A percentile compares a stretch with the other conserved stretches of the same genome.
These are phyloP conservation scores for Gallinago undulata DNA, from an alignment of 2,113 vertebrate species.

Conservation along the genomic window DNA sequence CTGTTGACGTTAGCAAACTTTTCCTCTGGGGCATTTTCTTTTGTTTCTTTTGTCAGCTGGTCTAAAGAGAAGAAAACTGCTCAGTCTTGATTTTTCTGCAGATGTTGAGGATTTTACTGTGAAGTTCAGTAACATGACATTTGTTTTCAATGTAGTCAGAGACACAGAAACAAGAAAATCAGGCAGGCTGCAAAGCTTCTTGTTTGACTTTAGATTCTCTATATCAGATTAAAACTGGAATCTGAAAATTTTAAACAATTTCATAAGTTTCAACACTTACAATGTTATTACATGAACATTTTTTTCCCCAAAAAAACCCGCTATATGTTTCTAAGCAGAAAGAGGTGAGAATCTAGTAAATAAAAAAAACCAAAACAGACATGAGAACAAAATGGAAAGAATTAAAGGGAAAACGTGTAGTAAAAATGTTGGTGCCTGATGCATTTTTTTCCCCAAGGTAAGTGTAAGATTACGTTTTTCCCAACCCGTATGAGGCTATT, in stretches of 20 bases:
- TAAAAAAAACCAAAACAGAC: neutral
- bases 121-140: neutral
- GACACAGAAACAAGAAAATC: neutral
- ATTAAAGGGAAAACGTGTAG: neutral
- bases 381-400: neutral
- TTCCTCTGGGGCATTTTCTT: constrained; percentile 24
- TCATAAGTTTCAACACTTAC: neutral
- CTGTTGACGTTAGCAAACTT: constrained; percentile 48
- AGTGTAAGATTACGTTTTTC: neutral
- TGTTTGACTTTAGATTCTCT: neutral
- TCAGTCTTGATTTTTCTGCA: constrained; percentile 21
- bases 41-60: constrained; percentile 52
- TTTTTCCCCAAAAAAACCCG: neutral
- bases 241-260: neutral
- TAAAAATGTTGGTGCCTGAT: neutral
- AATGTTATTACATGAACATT: neutral
- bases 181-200: neutral
- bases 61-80: constrained; percentile 16
- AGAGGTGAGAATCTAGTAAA: neutral
- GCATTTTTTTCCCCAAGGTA: neutral
- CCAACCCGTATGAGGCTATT: neutral
- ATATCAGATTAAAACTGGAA: neutral
- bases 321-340: neutral
- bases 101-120: constrained; percentile 12
- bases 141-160: constrained; percentile 23